phyloP scores from a whole-genome alignment of 2,113 vertebrate species.

The Ctenomys sociabilis region DNA sequence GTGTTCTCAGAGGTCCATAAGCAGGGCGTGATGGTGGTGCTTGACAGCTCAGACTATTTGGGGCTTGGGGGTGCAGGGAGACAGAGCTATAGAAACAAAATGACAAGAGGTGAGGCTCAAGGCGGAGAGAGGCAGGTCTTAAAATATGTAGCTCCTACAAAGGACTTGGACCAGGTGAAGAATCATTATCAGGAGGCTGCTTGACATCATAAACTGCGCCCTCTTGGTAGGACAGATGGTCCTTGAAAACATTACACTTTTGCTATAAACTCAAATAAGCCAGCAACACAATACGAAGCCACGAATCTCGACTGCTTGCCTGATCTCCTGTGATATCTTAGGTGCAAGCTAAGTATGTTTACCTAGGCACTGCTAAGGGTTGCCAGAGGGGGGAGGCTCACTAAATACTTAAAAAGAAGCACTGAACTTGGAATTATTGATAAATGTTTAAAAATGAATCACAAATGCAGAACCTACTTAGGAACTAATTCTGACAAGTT shows the following conservation, averaged over 20 bases:
- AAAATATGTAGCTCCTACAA: background rate
- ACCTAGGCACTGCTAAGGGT: background rate
- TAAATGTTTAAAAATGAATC: constrained; percentile 6
- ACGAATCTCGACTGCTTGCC: background rate
- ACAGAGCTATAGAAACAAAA: background rate
- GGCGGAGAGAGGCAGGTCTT: background rate
- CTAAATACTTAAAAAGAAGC: background rate
- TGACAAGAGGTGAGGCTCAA: background rate
- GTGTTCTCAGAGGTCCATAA: background rate
- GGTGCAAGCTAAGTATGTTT: background rate
- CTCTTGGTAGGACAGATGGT: background rate
- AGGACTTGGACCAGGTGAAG: background rate
- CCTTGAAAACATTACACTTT: background rate
- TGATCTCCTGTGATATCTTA: background rate
- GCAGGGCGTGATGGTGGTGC: background rate
- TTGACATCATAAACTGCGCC: background rate
- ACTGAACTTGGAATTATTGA: background rate
- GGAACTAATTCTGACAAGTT: background rate
- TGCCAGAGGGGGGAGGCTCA: background rate
- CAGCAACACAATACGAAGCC: background rate
- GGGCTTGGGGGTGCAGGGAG: too few species aligned
- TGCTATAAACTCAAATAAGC: background rate
- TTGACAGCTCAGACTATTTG: background rate
- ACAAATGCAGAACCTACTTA: background rate
- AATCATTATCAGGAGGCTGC: background rate